These are phyloP conservation scores for Furcula furcula DNA, from an alignment of 2,888 invertebrate species.

Conservation along the genomic window DNA sequence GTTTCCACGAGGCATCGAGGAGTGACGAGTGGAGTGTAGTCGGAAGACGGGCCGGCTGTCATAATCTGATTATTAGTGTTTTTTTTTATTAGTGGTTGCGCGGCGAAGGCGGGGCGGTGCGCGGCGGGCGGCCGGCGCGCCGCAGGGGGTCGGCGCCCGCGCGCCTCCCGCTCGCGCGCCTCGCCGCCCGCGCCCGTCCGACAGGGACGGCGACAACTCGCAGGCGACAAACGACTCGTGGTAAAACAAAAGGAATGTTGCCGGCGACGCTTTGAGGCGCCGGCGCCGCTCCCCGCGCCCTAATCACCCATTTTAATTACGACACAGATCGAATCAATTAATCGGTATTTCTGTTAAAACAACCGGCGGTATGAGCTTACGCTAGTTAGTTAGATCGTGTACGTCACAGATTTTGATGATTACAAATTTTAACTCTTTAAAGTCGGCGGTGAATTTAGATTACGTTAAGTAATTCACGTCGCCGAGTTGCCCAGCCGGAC, in stretches of 20 bases:
- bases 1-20: conserved; percentile 54
- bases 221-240: conserved; percentile 81
- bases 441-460: conserved; percentile 41
- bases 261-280: conserved; percentile 81
- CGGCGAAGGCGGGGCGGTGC: conserved; percentile 70
- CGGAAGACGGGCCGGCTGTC: conserved; percentile 70
- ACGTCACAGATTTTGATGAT: conserved; percentile 53
- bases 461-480: conserved; percentile 30
- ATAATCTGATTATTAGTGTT: conserved; percentile 82
- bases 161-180: conserved; percentile 55
- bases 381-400: conserved; percentile 53
- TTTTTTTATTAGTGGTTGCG: conserved; percentile 64
- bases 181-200: conserved; percentile 19
- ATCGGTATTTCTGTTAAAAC: conserved; percentile 80
- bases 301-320: conserved; percentile 82
- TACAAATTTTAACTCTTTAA: conserved; percentile 53
- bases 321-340: conserved; percentile 82
- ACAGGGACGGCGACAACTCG: conserved; percentile 45
- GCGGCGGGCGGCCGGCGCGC: conserved; percentile 70
- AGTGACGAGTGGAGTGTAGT: conserved; percentile 59
- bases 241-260: conserved; percentile 82
- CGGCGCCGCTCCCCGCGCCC: conserved; percentile 78
- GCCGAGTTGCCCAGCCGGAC: conserved; percentile 13
- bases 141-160: conserved; percentile 78
- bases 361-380: conserved; percentile 67